Evolutionary conservation across 1,140 invertebrate species (phyloP).

Genomic region (Drosophila orena): DNA sequence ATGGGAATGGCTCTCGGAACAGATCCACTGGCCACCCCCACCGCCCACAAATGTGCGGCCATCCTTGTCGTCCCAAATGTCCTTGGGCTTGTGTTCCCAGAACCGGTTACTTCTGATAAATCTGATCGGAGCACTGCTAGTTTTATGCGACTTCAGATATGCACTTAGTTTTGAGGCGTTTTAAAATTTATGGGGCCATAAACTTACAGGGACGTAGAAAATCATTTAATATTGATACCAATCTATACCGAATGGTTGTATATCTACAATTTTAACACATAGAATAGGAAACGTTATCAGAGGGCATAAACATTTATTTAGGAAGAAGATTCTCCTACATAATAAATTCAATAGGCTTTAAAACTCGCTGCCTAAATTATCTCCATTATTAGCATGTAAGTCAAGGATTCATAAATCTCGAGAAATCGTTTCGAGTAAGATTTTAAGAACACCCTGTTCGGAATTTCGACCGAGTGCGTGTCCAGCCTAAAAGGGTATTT

Average conservation of each 20-base stretch:
- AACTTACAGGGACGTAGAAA: constrained; percentile 7
- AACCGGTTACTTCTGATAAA: constrained; percentile 28
- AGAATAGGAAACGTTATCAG: no score
- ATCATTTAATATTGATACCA: constrained; percentile 12
- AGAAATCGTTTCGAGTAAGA: background rate
- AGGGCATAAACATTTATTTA: no score
- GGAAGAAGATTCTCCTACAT: no score
- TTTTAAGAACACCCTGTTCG: constrained; percentile 9
- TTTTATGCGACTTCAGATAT: background rate
- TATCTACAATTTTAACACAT: no score
- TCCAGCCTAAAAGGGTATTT: constrained; percentile 69
- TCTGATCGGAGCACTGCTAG: constrained; percentile 6
- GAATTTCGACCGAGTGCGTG: constrained; percentile 27
- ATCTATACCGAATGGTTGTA: constrained; percentile 1
- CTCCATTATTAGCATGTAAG: no score
- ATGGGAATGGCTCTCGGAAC: constrained; percentile 44
- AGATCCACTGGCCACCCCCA: constrained; percentile 13
- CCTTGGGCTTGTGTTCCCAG: constrained; percentile 42
- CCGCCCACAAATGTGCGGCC: constrained; percentile 51
- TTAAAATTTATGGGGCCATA: constrained; percentile 30
- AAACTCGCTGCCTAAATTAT: no score
- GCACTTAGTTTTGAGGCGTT: constrained; percentile 20
- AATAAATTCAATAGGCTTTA: no score
- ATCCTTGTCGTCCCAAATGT: constrained; percentile 42
- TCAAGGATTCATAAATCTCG: background rate